Evolutionary conservation across 2,888 invertebrate species (phyloP).

Genomic region (Drosophila vallismaia): DNA sequence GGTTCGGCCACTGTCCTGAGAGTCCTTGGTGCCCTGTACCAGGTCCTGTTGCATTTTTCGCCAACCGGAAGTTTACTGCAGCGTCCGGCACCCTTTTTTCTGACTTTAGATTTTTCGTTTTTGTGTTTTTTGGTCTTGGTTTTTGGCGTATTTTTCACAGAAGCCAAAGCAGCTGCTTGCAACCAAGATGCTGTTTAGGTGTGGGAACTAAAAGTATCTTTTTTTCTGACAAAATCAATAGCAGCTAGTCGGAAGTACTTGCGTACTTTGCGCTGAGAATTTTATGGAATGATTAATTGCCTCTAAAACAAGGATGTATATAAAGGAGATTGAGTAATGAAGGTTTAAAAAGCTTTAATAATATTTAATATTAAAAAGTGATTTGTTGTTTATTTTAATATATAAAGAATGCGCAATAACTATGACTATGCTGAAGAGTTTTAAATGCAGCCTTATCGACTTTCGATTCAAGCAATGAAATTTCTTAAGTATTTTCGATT

Average conservation of each 20-base stretch:
- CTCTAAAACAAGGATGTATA: constrained; percentile 11
- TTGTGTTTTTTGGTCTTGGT: constrained; percentile 43
- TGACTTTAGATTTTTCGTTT: constrained; percentile 14
- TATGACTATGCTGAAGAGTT: too few species aligned
- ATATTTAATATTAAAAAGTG: background rate
- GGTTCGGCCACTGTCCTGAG: constrained; percentile 30
- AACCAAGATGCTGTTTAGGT: constrained; percentile 38
- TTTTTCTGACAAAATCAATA: constrained; percentile 66
- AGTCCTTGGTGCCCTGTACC: constrained; percentile 40
- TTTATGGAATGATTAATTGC: constrained; percentile 40
- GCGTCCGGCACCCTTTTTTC: constrained; percentile 70
- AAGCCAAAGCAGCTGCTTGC: constrained; percentile 51
- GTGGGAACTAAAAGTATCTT: constrained; percentile 35
- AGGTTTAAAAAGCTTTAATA: background rate
- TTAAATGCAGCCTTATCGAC: too few species aligned
- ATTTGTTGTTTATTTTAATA: background rate
- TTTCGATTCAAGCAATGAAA: too few species aligned
- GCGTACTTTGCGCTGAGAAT: constrained; percentile 30
- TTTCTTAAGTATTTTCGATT: too few species aligned
- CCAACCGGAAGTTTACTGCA: constrained; percentile 76
- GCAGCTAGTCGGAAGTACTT: constrained; percentile 64
- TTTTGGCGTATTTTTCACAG: constrained; percentile 72
- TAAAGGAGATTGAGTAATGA: background rate
- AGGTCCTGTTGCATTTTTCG: constrained; percentile 75
- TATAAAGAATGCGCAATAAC: too few species aligned